Conservation (phyloP, 2,113 vertebrate genomes). For the Microcebus murinus region DNA sequence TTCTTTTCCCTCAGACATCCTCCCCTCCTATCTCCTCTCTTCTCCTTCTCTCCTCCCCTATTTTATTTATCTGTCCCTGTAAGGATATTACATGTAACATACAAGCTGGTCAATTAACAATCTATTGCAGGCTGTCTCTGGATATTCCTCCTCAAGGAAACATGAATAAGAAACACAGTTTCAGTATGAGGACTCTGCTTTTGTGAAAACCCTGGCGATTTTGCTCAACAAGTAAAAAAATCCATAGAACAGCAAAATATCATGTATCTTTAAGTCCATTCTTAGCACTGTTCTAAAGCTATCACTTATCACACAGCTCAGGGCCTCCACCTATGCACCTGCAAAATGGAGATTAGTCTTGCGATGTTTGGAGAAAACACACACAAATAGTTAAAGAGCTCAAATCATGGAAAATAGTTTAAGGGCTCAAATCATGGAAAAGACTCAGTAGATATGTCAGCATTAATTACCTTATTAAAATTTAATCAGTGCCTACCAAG, state of each 20-base stretch:
- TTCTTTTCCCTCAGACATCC: not conserved
- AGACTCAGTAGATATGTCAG: not conserved
- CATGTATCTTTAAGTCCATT: not conserved
- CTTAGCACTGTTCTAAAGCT: not conserved
- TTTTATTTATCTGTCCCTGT: not conserved
- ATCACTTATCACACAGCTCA: not conserved
- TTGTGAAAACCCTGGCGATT: not conserved
- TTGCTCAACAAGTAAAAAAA: not conserved
- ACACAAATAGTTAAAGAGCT: not conserved
- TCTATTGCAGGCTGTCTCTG: not conserved
- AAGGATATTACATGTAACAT: not conserved
- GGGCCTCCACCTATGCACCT: not conserved
- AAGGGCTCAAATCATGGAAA: not conserved
- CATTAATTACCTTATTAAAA: conserved; percentile 28
- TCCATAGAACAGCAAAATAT: not conserved
- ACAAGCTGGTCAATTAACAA: not conserved
- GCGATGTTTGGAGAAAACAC: not conserved
- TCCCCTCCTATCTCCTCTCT: too few species aligned
- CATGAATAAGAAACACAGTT: not conserved
- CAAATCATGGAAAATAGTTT: not conserved
- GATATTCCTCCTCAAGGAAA: not conserved
- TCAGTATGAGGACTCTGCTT: not conserved
- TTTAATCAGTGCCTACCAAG: not conserved
- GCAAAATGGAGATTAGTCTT: not conserved
- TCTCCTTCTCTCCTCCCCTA: too few species aligned